These are phyloP conservation scores for Meloidogyne floridensis DNA, from an alignment of 1,140 invertebrate genomes.

Conservation along the genomic window DNA sequence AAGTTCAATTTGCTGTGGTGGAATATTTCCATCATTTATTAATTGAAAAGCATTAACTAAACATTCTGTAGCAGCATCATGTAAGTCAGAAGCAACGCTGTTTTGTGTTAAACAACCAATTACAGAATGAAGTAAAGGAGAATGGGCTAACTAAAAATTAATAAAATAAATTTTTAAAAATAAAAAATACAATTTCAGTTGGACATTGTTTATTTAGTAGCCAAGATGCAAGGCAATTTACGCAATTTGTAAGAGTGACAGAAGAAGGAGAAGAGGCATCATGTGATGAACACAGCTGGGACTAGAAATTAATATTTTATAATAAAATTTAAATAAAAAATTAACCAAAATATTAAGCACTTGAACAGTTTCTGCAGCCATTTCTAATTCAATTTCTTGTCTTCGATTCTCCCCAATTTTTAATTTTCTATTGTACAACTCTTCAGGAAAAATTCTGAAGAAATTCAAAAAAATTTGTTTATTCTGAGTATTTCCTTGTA, in stretches of 20 bases:
- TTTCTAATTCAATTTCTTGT: constrained; percentile 78
- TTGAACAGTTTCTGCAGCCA: constrained; percentile 69
- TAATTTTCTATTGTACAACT: constrained; percentile 81
- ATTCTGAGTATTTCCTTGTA: not conserved
- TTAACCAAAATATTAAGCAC: constrained; percentile 76
- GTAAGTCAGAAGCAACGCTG: constrained; percentile 71
- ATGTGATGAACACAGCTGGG: constrained; percentile 30
- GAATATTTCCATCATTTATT: constrained; percentile 72
- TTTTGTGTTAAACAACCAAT: constrained; percentile 15
- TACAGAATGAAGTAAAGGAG: constrained; percentile 26
- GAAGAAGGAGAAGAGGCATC: constrained; percentile 20
- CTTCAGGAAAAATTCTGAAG: constrained; percentile 90
- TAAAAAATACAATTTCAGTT: constrained; percentile 56
- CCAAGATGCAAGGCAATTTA: constrained; percentile 68
- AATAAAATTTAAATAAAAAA: constrained; percentile 31
- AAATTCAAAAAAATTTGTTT: constrained; percentile 79
- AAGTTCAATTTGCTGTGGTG: constrained; percentile 67
- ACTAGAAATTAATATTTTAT: constrained; percentile 23
- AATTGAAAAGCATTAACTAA: constrained; percentile 77
- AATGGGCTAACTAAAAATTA: constrained; percentile 53
- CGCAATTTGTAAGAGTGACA: constrained; percentile 55
- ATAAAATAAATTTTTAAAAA: constrained; percentile 62
- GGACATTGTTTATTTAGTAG: constrained; percentile 67
- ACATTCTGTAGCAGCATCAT: constrained; percentile 87
- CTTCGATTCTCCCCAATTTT: constrained; percentile 86